A percentile compares a stretch with the other conserved stretches of the same genome.
Conservation (phyloP, 2,888 invertebrate genomes). For the Caenorhabditis sp. region DNA sequence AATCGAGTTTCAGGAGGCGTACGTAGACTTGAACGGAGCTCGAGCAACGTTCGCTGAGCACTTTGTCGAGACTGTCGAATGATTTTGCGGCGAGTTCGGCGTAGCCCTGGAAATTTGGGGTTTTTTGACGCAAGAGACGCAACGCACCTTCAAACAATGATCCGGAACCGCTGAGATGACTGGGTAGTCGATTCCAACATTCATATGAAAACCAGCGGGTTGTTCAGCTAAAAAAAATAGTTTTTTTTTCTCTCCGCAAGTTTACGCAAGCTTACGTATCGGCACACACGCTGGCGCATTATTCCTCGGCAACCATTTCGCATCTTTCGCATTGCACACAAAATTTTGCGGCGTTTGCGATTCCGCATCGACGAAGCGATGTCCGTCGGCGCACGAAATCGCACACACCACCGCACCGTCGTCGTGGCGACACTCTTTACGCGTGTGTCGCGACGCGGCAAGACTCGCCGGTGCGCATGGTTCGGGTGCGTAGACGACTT, state of each 20-base stretch:
- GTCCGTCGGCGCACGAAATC: constrained; percentile 63
- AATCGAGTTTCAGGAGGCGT: constrained; percentile 82
- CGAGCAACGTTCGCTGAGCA: constrained; percentile 89
- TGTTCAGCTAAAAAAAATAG: constrained; percentile 67
- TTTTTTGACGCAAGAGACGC: too few species aligned
- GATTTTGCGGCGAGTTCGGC: constrained; percentile 56
- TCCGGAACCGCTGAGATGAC: constrained; percentile 54
- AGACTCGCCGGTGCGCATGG: constrained; percentile 91
- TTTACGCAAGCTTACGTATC: constrained; percentile 79
- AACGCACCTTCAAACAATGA: constrained; percentile 65
- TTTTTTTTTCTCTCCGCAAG: too few species aligned
- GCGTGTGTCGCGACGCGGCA: constrained; percentile 85
- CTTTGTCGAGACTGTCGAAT: constrained; percentile 77
- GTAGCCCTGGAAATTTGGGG: constrained; percentile 46
- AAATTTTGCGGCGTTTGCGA: constrained; percentile 45
- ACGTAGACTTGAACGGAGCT: constrained; percentile 94
- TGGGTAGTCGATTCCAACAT: constrained; percentile 64
- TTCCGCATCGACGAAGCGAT: constrained; percentile 63
- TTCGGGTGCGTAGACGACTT: constrained; percentile 69
- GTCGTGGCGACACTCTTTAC: constrained; percentile 74
- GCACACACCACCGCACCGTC: constrained; percentile 77
- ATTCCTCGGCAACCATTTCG: constrained; percentile 85
- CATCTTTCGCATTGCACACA: constrained; percentile 66
- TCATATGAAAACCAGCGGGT: constrained; percentile 70
- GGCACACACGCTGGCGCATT: constrained; percentile 94